phyloP scores from a whole-genome alignment of 2,888 invertebrate genomes.

The Apamea monoglypha region DNA sequence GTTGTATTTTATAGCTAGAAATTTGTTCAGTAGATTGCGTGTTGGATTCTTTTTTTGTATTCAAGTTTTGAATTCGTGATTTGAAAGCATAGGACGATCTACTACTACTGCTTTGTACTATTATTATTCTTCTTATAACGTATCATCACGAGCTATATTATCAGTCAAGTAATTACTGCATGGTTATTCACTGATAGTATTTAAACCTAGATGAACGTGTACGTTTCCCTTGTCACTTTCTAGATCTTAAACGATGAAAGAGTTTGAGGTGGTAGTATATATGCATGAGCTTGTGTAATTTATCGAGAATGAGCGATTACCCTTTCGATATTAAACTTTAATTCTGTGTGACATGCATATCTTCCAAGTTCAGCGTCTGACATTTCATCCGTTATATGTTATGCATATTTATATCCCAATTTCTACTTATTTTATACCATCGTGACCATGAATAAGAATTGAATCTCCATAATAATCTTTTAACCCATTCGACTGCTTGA shows the following conservation, averaged over 20 bases:
- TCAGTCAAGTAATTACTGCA: not conserved
- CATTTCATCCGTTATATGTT: not conserved
- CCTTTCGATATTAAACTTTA: not conserved
- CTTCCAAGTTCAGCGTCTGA: not conserved
- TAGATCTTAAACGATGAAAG: not conserved
- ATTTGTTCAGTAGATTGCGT: not conserved
- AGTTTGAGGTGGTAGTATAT: not conserved
- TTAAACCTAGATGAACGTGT: not conserved
- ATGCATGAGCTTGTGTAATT: not conserved
- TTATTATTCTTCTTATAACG: not conserved
- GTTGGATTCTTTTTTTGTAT: not conserved
- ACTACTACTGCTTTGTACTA: not conserved
- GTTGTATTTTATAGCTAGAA: not conserved
- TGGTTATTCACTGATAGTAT: not conserved
- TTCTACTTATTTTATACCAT: constrained; percentile 13
- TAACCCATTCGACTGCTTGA: constrained; percentile 29
- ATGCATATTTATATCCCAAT: constrained; percentile 1
- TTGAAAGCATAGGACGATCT: not conserved
- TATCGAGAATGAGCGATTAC: not conserved
- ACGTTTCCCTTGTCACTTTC: not conserved
- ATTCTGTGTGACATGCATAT: not conserved
- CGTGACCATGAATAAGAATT: constrained; percentile 35
- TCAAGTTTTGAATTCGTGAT: not conserved
- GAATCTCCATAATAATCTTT: constrained; percentile 43
- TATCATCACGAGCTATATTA: not conserved